Evolutionary conservation across 2,888 invertebrate species (phyloP).

Genomic region (Campoplex nolae): DNA sequence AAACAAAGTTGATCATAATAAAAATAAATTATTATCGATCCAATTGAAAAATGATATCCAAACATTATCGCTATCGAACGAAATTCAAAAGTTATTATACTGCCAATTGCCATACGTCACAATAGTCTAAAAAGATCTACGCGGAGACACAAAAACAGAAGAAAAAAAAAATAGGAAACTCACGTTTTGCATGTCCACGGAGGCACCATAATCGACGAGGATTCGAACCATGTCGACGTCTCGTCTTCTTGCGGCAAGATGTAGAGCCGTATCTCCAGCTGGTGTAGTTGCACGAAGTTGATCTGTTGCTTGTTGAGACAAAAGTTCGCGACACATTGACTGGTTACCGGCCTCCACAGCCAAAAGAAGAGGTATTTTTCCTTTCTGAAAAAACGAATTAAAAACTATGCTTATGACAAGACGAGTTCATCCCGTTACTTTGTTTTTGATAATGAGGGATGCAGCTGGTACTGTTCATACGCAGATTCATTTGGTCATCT

Average conservation of each 20-base stretch:
- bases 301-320: constrained; percentile 94
- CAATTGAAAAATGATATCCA: too few relatives aligned
- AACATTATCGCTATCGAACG: too few relatives aligned
- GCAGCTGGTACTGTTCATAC: background rate
- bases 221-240: constrained; percentile 97
- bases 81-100: too few relatives aligned
- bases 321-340: constrained; percentile 96
- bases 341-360: constrained; percentile 98
- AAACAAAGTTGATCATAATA: too few relatives aligned
- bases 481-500: too few relatives aligned
- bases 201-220: constrained; percentile 96
- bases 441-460: background rate
- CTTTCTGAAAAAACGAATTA: constrained; percentile 88
- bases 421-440: too few relatives aligned
- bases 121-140: too few relatives aligned
- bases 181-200: constrained; percentile 95
- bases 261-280: constrained; percentile 97
- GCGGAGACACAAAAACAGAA: too few relatives aligned
- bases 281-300: constrained; percentile 93
- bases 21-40: too few relatives aligned
- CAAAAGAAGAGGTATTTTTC: constrained; percentile 96
- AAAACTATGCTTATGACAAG: background rate
- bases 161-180: constrained; percentile 74
- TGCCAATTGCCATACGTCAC: too few relatives aligned
- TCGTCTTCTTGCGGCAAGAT: constrained; percentile 96